Evolutionary conservation across 1,140 invertebrate genomes (phyloP).

Genomic region (Campoletis sonorensis): DNA sequence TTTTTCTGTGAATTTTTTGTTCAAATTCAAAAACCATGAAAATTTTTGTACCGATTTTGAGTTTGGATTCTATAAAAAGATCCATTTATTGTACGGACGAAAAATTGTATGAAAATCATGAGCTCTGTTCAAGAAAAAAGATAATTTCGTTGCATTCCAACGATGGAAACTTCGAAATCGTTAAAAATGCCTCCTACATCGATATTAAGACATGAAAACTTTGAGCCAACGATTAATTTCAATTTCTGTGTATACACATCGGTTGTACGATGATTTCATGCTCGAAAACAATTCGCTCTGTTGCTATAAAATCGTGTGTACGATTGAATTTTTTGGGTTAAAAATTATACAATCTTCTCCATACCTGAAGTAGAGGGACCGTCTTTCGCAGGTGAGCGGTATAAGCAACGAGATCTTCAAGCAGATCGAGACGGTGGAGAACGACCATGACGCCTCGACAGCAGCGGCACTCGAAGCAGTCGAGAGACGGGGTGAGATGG

Average conservation of each 20-base stretch:
- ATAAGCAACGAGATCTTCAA: slow-evolving; percentile 97
- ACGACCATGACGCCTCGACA: slow-evolving; percentile 94
- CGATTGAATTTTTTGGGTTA: slow-evolving; percentile 30
- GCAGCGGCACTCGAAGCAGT: slow-evolving; percentile 93
- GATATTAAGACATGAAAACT: no score
- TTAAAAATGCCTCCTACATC: no score
- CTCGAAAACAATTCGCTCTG: background rate
- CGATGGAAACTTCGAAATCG: no score
- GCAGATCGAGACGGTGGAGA: slow-evolving; percentile 96
- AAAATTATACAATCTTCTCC: slow-evolving; percentile 38
- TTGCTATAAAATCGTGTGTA: background rate
- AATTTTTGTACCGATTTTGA: no score
- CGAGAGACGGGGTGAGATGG: slow-evolving; percentile 95
- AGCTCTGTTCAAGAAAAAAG: no score
- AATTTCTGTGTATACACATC: background rate
- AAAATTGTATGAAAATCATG: no score
- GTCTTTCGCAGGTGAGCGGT: slow-evolving; percentile 86
- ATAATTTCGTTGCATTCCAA: no score
- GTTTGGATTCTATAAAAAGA: no score
- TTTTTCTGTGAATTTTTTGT: no score
- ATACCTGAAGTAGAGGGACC: slow-evolving; percentile 55
- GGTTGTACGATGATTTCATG: background rate
- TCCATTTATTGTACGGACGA: no score
- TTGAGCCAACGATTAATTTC: no score
- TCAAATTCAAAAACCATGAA: no score